Evolutionary conservation across 2,888 invertebrate species (phyloP).

Genomic region (Hirudinaria manillensis): DNA sequence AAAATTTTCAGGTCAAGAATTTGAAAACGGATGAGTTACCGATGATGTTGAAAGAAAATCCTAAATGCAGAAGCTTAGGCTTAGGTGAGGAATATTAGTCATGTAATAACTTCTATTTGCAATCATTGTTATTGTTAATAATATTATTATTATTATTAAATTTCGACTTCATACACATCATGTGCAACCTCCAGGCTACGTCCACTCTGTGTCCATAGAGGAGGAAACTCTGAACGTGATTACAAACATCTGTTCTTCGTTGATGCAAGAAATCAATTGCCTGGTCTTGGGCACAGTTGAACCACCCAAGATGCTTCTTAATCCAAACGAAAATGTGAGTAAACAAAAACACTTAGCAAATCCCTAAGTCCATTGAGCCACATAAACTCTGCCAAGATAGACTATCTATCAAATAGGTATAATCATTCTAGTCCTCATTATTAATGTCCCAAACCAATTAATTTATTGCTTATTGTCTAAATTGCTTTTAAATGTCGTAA

Average conservation of each 20-base stretch:
- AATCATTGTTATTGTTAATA: background rate
- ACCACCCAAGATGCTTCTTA: background rate
- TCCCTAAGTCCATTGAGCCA: no score
- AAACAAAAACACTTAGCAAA: no score
- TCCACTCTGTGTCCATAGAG: background rate
- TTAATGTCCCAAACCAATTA: no score
- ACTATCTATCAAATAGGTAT: no score
- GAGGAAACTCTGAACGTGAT: background rate
- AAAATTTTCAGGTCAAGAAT: background rate
- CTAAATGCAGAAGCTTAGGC: background rate
- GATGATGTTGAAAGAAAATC: background rate
- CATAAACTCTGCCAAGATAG: no score
- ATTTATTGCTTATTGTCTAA: no score
- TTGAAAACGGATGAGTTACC: background rate
- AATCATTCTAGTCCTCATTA: no score
- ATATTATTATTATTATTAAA: background rate
- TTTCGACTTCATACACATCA: no score
- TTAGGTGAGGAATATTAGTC: background rate
- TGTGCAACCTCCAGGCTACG: background rate
- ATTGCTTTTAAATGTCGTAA: background rate
- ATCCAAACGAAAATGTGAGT: background rate
- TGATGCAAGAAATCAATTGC: slow-evolving; percentile 2
- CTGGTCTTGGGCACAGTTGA: background rate
- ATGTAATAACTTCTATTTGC: background rate
- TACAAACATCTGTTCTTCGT: background rate